Evolutionary conservation across 2,888 invertebrate species (phyloP).

Genomic region (Agrilus mali): DNA sequence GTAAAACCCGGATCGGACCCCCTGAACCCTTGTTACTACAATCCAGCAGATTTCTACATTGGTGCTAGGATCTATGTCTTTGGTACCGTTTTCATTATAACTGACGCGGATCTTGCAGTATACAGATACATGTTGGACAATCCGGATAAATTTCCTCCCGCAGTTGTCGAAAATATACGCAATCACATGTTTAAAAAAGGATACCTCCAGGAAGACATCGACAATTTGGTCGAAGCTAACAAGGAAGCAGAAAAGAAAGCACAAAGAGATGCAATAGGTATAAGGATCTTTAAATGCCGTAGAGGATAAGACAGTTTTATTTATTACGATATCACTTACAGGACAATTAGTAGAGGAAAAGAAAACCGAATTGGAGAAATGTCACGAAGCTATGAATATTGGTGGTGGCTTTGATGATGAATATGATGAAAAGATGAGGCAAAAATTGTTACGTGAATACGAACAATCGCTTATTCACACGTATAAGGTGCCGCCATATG

Average conservation of each 20-base stretch:
- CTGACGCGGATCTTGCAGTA: conserved; percentile 64
- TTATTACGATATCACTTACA: background rate
- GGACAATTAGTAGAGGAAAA: conserved; percentile 14
- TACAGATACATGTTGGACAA: conserved; percentile 64
- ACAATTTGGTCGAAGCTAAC: conserved; percentile 27
- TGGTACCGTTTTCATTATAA: conserved; percentile 63
- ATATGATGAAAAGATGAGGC: conserved; percentile 17
- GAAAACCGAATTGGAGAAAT: conserved; percentile 26
- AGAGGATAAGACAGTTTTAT: background rate
- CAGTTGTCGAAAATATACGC: conserved; percentile 52
- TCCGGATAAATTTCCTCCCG: conserved; percentile 55
- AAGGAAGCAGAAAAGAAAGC: conserved; percentile 24
- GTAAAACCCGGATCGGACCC: conserved; percentile 56
- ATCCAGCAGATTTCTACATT: conserved; percentile 66
- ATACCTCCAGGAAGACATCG: conserved; percentile 45
- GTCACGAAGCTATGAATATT: conserved; percentile 21
- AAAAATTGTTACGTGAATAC: conserved; percentile 23
- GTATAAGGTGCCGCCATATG: conserved; percentile 24
- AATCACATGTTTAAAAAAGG: conserved; percentile 56
- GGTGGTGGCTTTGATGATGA: conserved; percentile 17
- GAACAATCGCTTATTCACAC: conserved; percentile 24
- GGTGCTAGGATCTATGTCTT: conserved; percentile 62
- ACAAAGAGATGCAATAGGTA: conserved; percentile 22
- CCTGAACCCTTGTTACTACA: conserved; percentile 62
- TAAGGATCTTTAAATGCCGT: background rate